phyloP scores from a whole-genome alignment of 2,888 invertebrate species.

The Palloptera scutellata region DNA sequence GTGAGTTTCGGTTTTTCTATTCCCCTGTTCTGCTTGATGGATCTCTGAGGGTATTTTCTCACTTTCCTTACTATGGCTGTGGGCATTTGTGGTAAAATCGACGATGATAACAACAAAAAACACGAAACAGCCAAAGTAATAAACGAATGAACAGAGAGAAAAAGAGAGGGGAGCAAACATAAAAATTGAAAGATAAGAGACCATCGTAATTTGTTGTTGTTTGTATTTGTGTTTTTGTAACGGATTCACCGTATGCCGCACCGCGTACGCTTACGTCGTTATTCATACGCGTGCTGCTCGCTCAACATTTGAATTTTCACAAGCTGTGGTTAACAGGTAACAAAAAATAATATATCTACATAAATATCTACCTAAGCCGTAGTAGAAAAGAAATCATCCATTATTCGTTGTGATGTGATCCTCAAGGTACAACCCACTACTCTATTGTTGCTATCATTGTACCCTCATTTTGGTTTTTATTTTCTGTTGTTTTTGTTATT shows the following conservation, averaged over 20 bases:
- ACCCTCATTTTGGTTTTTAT: conserved; percentile 35
- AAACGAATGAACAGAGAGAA: neutral
- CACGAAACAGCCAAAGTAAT: conserved; percentile 12
- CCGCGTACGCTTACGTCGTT: conserved; percentile 28
- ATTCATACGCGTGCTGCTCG: too few relatives aligned
- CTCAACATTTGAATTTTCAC: too few relatives aligned
- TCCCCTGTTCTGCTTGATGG: conserved; percentile 20
- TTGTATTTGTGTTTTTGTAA: conserved; percentile 49
- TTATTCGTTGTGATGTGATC: too few relatives aligned
- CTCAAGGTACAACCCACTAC: conserved; percentile 14
- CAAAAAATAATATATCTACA: neutral
- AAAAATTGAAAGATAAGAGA: conserved; percentile 11
- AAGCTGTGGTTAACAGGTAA: neutral
- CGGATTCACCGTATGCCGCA: conserved; percentile 58
- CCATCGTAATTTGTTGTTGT: conserved; percentile 8
- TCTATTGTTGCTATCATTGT: conserved; percentile 29
- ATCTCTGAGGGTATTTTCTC: conserved; percentile 2
- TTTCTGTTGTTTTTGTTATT: conserved; percentile 16
- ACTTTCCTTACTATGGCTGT: neutral
- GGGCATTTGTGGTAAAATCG: conserved; percentile 26
- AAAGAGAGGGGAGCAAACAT: conserved; percentile 1
- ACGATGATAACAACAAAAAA: conserved; percentile 9
- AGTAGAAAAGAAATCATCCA: too few relatives aligned
- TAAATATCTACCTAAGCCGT: too few relatives aligned
- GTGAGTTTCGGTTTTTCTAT: too few relatives aligned